These are phyloP conservation scores for Stenodema calcarata DNA, from an alignment of 2,888 invertebrate species.

Conservation along the genomic window DNA sequence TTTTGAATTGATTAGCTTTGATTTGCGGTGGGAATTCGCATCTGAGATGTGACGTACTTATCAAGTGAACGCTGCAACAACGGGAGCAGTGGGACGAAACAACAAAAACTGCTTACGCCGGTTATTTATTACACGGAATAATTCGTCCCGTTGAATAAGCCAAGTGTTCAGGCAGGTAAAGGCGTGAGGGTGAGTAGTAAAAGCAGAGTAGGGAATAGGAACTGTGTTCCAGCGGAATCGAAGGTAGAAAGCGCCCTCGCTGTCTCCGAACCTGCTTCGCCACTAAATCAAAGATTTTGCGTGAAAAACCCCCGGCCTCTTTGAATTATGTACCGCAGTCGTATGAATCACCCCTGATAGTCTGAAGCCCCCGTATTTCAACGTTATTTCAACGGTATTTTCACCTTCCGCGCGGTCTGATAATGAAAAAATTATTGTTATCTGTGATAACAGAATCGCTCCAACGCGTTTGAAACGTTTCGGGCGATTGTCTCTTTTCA, in stretches of 20 bases:
- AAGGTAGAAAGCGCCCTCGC: not conserved
- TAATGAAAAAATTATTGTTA: conserved; percentile 40
- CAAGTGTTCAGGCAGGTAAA: not conserved
- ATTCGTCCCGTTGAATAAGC: not conserved
- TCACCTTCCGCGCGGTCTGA: conserved; percentile 12
- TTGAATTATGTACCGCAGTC: conserved; percentile 36
- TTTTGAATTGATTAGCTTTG: too few species aligned
- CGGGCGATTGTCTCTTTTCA: not conserved
- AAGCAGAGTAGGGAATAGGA: not conserved
- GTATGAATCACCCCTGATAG: conserved; percentile 38
- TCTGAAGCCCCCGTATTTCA: conserved; percentile 28
- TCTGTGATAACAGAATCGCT: conserved; percentile 11
- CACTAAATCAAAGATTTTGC: conserved; percentile 48
- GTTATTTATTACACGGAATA: not conserved
- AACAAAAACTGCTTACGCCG: not conserved
- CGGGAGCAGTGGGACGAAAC: not conserved
- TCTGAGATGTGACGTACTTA: too few species aligned
- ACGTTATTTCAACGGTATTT: conserved; percentile 28
- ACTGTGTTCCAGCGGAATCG: conserved; percentile 23
- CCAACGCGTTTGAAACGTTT: not conserved
- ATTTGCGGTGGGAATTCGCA: too few species aligned
- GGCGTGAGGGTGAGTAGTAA: not conserved
- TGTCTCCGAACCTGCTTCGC: conserved; percentile 20
- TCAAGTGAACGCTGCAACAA: not conserved
- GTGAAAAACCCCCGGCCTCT: conserved; percentile 34